These are phyloP conservation scores for Icerya purchasi DNA, from an alignment of 2,888 invertebrate species.

Conservation along the genomic window DNA sequence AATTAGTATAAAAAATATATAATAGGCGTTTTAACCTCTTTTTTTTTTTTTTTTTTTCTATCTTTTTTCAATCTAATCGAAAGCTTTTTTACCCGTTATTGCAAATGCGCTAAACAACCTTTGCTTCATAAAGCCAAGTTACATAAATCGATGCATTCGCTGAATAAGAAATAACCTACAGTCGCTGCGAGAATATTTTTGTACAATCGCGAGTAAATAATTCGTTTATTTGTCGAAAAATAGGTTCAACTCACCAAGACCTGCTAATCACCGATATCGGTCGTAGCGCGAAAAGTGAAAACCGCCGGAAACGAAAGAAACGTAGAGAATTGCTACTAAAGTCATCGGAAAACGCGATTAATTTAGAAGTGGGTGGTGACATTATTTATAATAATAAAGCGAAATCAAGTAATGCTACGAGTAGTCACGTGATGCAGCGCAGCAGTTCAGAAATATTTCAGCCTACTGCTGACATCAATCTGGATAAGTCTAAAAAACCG, in stretches of 20 bases:
- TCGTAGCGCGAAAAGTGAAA: conserved; percentile 21
- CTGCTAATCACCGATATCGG: conserved; percentile 26
- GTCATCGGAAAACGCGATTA: conserved; percentile 13
- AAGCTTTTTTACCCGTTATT: too few species aligned
- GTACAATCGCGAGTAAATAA: background rate
- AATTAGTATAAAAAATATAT: too few species aligned
- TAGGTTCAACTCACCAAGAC: conserved; percentile 31
- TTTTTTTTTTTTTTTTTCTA: too few species aligned
- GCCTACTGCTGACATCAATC: background rate
- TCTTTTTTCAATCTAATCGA: too few species aligned
- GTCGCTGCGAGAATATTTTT: too few species aligned
- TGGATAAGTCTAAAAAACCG: too few species aligned
- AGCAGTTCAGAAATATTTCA: conserved; percentile 4
- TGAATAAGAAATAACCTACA: too few species aligned
- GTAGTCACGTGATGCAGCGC: conserved; percentile 2
- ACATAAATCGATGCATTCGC: background rate
- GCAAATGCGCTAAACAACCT: background rate
- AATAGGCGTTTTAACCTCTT: too few species aligned
- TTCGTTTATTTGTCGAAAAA: background rate
- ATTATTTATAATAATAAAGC: background rate
- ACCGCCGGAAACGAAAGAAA: conserved; percentile 30
- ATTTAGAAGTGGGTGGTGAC: conserved; percentile 24
- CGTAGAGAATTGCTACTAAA: conserved; percentile 24
- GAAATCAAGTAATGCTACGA: conserved; percentile 1
- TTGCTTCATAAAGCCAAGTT: background rate